Conservation (phyloP, 2,113 vertebrate genomes). For the Sinocyclocheilus anophthalmus region DNA sequence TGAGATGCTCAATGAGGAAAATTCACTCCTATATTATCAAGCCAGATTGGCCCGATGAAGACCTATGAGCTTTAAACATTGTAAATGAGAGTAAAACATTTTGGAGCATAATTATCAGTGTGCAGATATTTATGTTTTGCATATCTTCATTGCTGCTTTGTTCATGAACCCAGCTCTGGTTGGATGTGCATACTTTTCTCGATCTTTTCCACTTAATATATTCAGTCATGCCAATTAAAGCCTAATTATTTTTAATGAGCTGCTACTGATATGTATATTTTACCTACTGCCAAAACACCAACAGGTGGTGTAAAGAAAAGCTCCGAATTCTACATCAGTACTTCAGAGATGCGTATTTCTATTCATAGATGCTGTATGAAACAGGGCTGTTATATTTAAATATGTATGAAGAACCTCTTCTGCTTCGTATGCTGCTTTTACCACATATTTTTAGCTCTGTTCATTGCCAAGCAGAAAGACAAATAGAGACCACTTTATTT, state of each 20-base stretch:
- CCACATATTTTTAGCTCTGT: neutral
- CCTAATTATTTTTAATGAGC: constrained; percentile 7
- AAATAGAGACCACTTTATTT: constrained; percentile 9
- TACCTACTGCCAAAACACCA: constrained; percentile 1
- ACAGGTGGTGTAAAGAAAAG: constrained; percentile 1
- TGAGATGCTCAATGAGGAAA: neutral
- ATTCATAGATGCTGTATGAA: neutral
- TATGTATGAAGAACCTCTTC: constrained; percentile 9
- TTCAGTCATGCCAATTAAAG: constrained; percentile 10
- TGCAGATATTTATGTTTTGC: neutral
- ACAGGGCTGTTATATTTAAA: neutral
- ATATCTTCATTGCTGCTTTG: neutral
- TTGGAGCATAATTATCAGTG: neutral
- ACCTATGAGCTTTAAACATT: neutral
- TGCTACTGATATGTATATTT: neutral
- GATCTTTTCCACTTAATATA: neutral
- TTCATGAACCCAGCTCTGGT: neutral
- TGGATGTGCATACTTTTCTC: neutral
- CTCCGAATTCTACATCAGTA: neutral
- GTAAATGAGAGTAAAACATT: neutral
- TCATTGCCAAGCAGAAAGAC: neutral
- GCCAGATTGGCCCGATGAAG: neutral
- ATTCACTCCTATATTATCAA: neutral
- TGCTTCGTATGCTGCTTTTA: neutral
- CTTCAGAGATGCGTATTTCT: neutral